Evolutionary conservation across 2,113 vertebrate species (phyloP).

Genomic region (Vulpes ferrilata): DNA sequence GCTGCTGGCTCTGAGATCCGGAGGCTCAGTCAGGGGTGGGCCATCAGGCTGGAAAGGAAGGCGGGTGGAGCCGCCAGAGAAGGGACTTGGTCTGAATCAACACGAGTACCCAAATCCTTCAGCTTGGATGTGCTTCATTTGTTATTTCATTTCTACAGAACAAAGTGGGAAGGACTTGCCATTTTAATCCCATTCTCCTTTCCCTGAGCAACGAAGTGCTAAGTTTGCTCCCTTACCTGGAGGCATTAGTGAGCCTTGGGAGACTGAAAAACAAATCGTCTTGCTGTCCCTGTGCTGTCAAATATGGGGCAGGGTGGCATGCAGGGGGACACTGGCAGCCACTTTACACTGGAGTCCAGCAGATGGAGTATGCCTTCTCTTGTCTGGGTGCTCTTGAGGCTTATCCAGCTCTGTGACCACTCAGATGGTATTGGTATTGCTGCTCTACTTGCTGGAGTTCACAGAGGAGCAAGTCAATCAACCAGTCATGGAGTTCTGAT

Average conservation of each 20-base stretch:
- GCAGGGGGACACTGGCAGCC: not conserved
- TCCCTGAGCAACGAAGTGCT: not conserved
- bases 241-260: not conserved
- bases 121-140: not conserved
- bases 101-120: not conserved
- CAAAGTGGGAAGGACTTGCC: not conserved
- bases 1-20: rapidly evolving
- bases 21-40: not conserved
- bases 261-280: not conserved
- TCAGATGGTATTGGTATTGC: rapidly evolving
- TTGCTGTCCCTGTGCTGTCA: not conserved
- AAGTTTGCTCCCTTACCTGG: too few species aligned
- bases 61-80: rapidly evolving
- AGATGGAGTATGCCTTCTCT: not conserved
- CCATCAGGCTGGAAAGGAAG: not conserved
- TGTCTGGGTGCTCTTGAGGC: not conserved
- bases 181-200: not conserved
- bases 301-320: not conserved
- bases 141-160: constrained; percentile 14
- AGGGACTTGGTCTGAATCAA: not conserved
- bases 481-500: rapidly evolving
- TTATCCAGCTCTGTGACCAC: not conserved
- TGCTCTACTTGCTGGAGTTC: not conserved
- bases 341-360: not conserved
- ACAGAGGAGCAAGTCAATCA: not conserved